Percentiles rank a stretch among this genome's conserved stretches.
Conservation (phyloP, 2,113 vertebrate genomes). For the Microtus pennsylvanicus region DNA sequence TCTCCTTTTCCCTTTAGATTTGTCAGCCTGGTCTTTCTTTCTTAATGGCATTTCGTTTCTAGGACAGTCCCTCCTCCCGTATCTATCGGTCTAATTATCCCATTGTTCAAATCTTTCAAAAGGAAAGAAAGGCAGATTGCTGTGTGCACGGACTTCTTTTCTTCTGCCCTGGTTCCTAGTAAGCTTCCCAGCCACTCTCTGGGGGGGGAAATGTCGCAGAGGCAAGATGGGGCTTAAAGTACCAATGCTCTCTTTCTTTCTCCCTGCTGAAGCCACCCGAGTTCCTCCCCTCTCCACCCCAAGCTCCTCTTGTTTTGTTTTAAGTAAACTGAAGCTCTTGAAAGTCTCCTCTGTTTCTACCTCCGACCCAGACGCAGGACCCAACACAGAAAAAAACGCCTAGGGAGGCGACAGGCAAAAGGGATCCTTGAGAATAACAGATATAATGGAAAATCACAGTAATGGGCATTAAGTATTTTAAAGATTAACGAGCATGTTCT, state of each 20-base stretch:
- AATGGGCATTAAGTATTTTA: slow-evolving; percentile 43
- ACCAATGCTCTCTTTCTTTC: slow-evolving; percentile 64
- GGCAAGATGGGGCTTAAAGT: slow-evolving; percentile 81
- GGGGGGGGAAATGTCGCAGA: slow-evolving; percentile 14
- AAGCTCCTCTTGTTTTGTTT: slow-evolving; percentile 35
- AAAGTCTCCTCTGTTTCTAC: neutral
- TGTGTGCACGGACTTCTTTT: slow-evolving; percentile 25
- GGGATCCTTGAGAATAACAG: neutral
- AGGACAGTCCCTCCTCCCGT: neutral
- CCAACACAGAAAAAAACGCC: neutral
- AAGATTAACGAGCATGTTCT: slow-evolving; percentile 12
- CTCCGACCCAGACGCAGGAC: neutral
- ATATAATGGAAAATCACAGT: slow-evolving; percentile 34
- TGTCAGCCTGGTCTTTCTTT: slow-evolving; percentile 1
- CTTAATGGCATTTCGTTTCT: slow-evolving; percentile 56
- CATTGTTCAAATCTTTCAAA: slow-evolving; percentile 51
- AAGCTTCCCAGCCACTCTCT: slow-evolving; percentile 58
- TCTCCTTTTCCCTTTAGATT: neutral
- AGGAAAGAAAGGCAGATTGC: slow-evolving; percentile 61
- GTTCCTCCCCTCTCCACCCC: neutral
- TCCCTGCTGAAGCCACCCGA: slow-evolving; percentile 17
- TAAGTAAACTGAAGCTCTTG: neutral
- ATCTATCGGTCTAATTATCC: slow-evolving; percentile 60
- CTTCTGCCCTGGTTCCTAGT: slow-evolving; percentile 51
- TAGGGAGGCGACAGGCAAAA: neutral